Evolutionary conservation across 1,140 invertebrate genomes (phyloP), one percentile per base, ranked within the genome.

Genomic region (Thaumatotibia leucotreta): DNA sequence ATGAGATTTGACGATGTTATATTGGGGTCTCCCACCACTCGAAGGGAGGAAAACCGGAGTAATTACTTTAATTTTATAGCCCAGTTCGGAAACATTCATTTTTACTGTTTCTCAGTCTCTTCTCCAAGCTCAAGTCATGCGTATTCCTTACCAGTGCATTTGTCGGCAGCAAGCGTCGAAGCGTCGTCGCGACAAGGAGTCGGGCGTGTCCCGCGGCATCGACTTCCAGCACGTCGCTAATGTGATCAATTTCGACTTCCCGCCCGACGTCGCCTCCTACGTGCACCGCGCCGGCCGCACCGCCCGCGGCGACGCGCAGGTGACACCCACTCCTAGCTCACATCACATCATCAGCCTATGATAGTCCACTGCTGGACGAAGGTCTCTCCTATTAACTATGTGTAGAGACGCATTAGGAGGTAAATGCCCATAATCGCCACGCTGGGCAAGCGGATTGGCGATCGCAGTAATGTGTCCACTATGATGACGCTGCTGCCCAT

Each of bases 201-300:
- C 97, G 32, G 98, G 98, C 17, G 96, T 99, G 2, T 96, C 98
- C 0, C 93, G 99, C 66, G 98, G 98, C 22, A 99, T 99, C 69
- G 99, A 99, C 91, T 99, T 99, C 87, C 97, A 99, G 79, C 97
- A 95, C 89, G 98, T 99, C 0, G 95, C 98, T 0, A 99, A 99
- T 92, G 97, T 99, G 0, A 96, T 99, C 33, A 99, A 99, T 90
- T 99, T 99, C 91, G 99, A 99, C 88, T 99, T 99, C 90, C 98
- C 99, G 0, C 82, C 93, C 0, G 95, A 96, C 83, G 93, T 97
- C 0, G 95, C 94, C 69, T 95, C 97, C 0, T 99, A 99, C 79
- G 95, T 99, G 71, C 98, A 99, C 88, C 92, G 98, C 80, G 98
- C 97, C 9, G 98, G 98, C 1, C 93, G 97, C 73, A 99, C 98